Percentiles rank a stretch among this genome's conserved stretches.
Evolutionary conservation across 2,113 vertebrate species (phyloP).

Genomic region (Machaerirhynchus nigripectus): DNA sequence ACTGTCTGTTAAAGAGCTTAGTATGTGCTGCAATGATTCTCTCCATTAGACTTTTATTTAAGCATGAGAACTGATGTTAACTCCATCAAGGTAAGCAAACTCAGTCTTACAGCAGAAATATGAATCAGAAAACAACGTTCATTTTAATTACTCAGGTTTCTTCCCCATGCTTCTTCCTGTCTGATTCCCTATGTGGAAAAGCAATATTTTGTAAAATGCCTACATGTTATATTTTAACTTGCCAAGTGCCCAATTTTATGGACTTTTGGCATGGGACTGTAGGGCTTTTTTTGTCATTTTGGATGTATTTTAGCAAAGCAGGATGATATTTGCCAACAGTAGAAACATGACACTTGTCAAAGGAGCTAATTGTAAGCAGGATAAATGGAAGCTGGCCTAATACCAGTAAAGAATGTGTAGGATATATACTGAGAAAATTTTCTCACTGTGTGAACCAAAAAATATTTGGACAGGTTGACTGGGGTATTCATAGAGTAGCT

Average conservation of each 20-base stretch:
- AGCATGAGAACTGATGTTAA: background rate
- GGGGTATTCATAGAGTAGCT: fast-evolving
- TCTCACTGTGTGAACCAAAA: background rate
- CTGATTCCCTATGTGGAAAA: background rate
- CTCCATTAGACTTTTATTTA: background rate
- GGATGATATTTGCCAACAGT: background rate
- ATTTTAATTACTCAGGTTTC: background rate
- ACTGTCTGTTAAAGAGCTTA: background rate
- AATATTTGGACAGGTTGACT: background rate
- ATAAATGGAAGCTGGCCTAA: background rate
- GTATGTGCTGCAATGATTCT: background rate
- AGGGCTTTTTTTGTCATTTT: background rate
- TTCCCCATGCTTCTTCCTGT: background rate
- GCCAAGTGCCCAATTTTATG: background rate
- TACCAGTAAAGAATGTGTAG: background rate
- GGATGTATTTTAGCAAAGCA: background rate
- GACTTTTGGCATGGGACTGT: background rate
- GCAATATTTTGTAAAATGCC: background rate
- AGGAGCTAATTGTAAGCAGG: background rate
- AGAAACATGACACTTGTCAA: background rate
- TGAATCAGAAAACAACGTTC: background rate
- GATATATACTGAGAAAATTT: background rate
- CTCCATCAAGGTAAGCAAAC: background rate
- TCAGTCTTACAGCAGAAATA: background rate
- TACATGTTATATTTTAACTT: background rate